phyloP scores from a whole-genome alignment of 2,113 vertebrate species.

The Dasyprocta punctata region DNA sequence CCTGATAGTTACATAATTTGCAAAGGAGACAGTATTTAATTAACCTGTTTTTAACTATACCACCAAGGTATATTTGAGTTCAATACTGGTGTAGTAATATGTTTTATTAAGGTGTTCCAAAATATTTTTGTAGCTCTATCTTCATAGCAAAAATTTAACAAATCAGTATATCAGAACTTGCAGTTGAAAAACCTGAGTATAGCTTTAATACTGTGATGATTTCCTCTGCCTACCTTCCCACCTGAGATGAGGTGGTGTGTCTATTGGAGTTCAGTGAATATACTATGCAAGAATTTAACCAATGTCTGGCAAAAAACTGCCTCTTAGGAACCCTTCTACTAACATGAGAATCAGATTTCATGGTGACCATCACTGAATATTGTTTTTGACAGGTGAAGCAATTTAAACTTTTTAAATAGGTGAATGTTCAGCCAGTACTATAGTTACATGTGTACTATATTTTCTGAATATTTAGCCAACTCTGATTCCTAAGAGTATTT shows the following conservation, averaged over 20 bases:
- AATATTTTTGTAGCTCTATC: not conserved
- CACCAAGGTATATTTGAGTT: not conserved
- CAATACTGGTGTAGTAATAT: no score
- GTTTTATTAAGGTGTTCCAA: not conserved
- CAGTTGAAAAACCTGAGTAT: not conserved
- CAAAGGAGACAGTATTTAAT: not conserved
- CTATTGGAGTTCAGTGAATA: not conserved
- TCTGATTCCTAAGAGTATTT: not conserved
- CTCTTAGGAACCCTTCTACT: not conserved
- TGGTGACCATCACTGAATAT: not conserved
- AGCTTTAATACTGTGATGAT: not conserved
- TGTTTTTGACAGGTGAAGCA: not conserved
- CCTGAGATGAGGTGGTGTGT: no score
- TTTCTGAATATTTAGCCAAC: not conserved
- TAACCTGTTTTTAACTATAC: not conserved
- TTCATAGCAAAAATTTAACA: not conserved
- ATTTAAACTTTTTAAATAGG: not conserved
- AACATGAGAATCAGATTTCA: not conserved
- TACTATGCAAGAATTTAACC: not conserved
- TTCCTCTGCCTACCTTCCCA: no score
- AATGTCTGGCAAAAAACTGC: not conserved
- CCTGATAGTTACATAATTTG: not conserved
- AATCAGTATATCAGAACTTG: not conserved
- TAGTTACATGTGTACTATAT: not conserved
- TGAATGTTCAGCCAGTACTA: not conserved